Evolutionary conservation across 35 echinoderm and acorn worm genomes (phyloP), one percentile per base, ranked within the genome.

Genomic region (Apostichopus californicus): DNA sequence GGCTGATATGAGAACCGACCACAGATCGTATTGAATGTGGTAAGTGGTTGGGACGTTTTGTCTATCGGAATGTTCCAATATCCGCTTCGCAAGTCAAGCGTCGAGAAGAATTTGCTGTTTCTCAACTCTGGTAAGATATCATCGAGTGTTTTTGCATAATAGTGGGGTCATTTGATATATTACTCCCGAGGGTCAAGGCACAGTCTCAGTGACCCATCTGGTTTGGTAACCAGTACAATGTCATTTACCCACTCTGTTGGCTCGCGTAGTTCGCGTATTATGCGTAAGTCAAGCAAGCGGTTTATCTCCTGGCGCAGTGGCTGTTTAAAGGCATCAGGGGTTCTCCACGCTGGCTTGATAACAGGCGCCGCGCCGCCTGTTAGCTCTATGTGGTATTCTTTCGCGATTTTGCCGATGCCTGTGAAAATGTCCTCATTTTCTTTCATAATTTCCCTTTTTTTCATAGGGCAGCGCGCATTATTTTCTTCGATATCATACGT

Each of bases 241-340:
- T 87, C 79, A 34, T 85, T 86, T 5, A 93, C 83, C 92, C 81
- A 93, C 14, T 86, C 92, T 12, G 81, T 93, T 68, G 92, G 92
- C 55, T 93, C 54, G 71, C 64, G 59, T 17, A 87, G 68, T 79
- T 88, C 66, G 4, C 55, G 73, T 8, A 93, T 87, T 56, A 93
- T 87, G 55, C 71, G 85, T 79, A 73, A 28, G 10, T 78, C 59
- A 8, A 87, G 79, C 17, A 87, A 56, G 17, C 68, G 70, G 58
- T 88, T 75, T 78, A 93, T 2, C 34, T 93, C 82, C 15, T 88
- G 10, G 12, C 73, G 81, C 9, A 88, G 68, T 58, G 83, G 83
- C 56, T 93, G 54, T 55, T 93, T 82, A 1, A 88, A 17, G 21
- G 82, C 66, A 26, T 87, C 64, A 24, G 72, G 92, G 15, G 65